phyloP scores from a whole-genome alignment of 37 sponge, comb jelly and placozoan species.

The Theonella swinhoei region DNA sequence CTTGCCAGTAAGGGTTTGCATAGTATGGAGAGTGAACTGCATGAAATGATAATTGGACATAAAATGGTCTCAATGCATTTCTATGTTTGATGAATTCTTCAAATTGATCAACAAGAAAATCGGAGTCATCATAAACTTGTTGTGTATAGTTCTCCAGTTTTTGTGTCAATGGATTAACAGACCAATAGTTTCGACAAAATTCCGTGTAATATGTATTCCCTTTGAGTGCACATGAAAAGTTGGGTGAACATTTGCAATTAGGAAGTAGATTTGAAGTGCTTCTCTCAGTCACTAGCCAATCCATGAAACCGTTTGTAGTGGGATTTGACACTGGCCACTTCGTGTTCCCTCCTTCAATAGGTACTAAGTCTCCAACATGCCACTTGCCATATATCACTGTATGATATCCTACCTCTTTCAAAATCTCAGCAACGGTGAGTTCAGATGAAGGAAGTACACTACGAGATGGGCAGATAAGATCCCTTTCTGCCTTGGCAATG shows the following conservation, averaged over 20 bases:
- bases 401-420: not conserved
- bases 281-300: conserved; percentile 62
- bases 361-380: conserved; percentile 21
- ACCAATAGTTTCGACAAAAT: conserved; percentile 49
- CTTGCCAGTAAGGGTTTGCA: conserved; percentile 16
- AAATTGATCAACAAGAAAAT: conserved; percentile 47
- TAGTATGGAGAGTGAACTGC: conserved; percentile 59
- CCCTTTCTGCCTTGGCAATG: not conserved
- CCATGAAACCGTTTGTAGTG: conserved; percentile 52
- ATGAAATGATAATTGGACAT: conserved; percentile 64
- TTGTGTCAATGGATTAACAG: not conserved
- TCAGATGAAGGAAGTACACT: conserved; percentile 34
- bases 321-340: conserved; percentile 57
- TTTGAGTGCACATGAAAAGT: conserved; percentile 21
- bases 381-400: conserved; percentile 18
- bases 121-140: conserved; percentile 34
- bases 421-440: conserved; percentile 3
- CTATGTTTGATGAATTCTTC: conserved; percentile 9
- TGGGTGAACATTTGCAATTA: conserved; percentile 72
- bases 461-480: conserved; percentile 25
- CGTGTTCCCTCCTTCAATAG: not conserved
- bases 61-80: conserved; percentile 32
- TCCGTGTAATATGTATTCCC: not conserved
- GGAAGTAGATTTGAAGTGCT: conserved; percentile 53
- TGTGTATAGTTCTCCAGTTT: not conserved